These are phyloP conservation scores for Mythimna impura DNA, from an alignment of 2,888 invertebrate species.

Conservation along the genomic window DNA sequence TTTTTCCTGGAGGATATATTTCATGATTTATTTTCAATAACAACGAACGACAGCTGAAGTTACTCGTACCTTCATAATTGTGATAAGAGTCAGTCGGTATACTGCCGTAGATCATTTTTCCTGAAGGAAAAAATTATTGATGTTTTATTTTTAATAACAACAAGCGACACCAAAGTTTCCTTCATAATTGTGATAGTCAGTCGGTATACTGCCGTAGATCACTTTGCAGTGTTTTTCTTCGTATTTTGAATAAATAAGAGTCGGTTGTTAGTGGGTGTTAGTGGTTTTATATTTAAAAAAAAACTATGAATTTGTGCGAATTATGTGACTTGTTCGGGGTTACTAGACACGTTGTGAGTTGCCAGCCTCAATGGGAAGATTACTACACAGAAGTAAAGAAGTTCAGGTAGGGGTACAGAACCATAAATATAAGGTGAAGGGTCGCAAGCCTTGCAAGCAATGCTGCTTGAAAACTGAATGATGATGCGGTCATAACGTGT, in stretches of 20 bases:
- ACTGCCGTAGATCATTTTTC: slow-evolving; percentile 17
- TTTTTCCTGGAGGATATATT: slow-evolving; percentile 38
- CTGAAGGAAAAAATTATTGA: too few species aligned
- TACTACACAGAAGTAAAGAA: not conserved
- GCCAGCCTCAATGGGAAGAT: not conserved
- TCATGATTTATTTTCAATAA: not conserved
- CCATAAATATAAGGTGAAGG: too few species aligned
- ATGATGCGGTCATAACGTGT: not conserved
- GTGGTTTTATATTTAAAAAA: not conserved
- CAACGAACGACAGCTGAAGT: not conserved
- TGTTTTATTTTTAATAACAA: slow-evolving; percentile 1
- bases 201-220: not conserved
- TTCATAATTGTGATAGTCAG: not conserved
- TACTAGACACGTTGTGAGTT: slow-evolving; percentile 10
- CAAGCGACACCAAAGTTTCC: not conserved
- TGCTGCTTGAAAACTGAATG: not conserved
- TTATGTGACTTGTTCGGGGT: not conserved
- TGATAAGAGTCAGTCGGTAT: slow-evolving; percentile 6
- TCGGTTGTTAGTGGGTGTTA: not conserved
- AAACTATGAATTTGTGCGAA: slow-evolving; percentile 12
- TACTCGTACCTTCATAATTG: not conserved
- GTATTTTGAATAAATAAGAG: not conserved
- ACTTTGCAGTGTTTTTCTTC: not conserved
- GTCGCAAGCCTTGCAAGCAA: too few species aligned
- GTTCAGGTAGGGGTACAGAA: slow-evolving; percentile 18